Evolutionary conservation across 2,888 invertebrate genomes (phyloP).

Genomic region (Chamaedrilus cognettii): DNA sequence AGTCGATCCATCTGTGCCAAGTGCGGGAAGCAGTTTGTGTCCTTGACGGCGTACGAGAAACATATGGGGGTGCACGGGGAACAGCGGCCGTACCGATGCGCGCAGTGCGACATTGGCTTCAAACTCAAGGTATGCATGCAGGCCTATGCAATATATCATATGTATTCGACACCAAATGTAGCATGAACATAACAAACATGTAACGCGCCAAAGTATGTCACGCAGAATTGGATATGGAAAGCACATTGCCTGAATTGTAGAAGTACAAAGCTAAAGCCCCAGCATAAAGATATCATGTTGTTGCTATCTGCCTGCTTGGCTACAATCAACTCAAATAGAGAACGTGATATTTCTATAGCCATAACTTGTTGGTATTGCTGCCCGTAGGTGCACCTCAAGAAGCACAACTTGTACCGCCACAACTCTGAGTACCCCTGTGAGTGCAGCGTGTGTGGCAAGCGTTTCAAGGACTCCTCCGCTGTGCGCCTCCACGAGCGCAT

Average conservation of each 20-base stretch:
- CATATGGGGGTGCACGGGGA: conserved; percentile 36
- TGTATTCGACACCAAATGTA: no score
- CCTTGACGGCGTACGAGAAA: conserved; percentile 31
- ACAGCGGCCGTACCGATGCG: conserved; percentile 33
- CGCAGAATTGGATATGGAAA: no score
- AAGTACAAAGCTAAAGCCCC: no score
- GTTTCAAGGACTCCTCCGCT: conserved; percentile 40
- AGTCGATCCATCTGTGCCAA: conserved; percentile 40
- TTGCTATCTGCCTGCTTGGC: no score
- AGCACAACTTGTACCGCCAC: no score
- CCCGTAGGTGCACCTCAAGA: conserved; percentile 32
- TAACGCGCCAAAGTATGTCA: no score
- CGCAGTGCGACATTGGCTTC: conserved; percentile 37
- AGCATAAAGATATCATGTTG: no score
- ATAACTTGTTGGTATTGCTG: not conserved
- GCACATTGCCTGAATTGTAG: no score
- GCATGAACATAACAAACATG: no score
- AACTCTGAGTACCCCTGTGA: conserved; percentile 34
- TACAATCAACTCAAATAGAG: not conserved
- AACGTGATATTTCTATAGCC: not conserved
- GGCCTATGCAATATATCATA: no score
- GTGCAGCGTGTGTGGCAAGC: conserved; percentile 36
- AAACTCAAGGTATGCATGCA: conserved; percentile 34
- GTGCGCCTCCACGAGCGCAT: conserved; percentile 36
- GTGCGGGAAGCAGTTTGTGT: conserved; percentile 36